These are phyloP conservation scores for Pandemis cinnamomeana DNA, from an alignment of 2,888 invertebrate genomes.

Conservation along the genomic window DNA sequence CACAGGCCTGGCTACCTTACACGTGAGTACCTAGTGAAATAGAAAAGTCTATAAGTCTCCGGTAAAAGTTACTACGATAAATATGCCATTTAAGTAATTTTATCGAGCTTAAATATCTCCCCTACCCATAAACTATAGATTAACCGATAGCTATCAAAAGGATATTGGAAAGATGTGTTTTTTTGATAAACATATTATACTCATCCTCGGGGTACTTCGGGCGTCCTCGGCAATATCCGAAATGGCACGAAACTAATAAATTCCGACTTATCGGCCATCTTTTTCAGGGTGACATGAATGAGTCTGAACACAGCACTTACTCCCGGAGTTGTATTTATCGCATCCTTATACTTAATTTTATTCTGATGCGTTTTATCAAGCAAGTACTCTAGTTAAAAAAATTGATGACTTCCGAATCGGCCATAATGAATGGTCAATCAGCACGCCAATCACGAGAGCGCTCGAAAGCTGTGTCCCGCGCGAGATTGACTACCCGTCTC, in stretches of 20 bases:
- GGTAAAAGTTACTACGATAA: not conserved
- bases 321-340: too few species aligned
- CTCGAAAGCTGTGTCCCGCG: too few species aligned
- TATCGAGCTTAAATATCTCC: conserved; percentile 26
- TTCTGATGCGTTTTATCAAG: too few species aligned
- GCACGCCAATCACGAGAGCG: too few species aligned
- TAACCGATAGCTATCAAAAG: conserved; percentile 22
- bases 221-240: conserved; percentile 11
- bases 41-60: not conserved
- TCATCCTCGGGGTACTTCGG: conserved; percentile 2
- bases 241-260: conserved; percentile 33
- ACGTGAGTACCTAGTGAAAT: too few species aligned
- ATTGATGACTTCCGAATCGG: too few species aligned
- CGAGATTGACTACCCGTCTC: too few species aligned
- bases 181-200: conserved; percentile 25
- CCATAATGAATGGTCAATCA: too few species aligned
- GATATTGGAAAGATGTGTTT: conserved; percentile 34
- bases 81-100: conserved; percentile 9
- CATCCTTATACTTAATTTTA: too few species aligned
- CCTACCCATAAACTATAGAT: conserved; percentile 33
- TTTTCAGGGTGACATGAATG: conserved; percentile 24
- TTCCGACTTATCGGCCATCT: conserved; percentile 26
- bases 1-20: too few species aligned
- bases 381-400: too few species aligned
- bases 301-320: too few species aligned